Evolutionary conservation across 1,140 invertebrate species (phyloP), one percentile per base, ranked within the genome.

Genomic region (Chymomyza costata): DNA sequence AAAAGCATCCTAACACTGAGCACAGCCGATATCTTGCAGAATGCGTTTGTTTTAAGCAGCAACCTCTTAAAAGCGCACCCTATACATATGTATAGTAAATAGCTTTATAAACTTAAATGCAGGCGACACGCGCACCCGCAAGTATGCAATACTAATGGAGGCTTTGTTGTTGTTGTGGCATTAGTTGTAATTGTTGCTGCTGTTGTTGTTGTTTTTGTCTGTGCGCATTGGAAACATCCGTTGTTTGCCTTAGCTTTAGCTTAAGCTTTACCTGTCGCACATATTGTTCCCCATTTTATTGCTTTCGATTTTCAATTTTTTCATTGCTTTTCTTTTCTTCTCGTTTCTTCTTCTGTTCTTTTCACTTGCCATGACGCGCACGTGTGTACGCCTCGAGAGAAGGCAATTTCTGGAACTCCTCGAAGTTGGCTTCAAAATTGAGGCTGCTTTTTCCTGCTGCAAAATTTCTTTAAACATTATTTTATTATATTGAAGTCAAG

Each of bases 221-320:
- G 50, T 35, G 35, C 61, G 39, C 54, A 70, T 70, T 78, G 70
- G n/a, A n/a, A 44, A 41, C 44, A 44, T 38, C 35, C 32, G 43
- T 48, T 41, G 34, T 25, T 6, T 25, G 21, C 3, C 11, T 18
- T 61, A 56, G 55, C 58, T n/a, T n/a, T n/a, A n/a, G 49, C 32
- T 61, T 25, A 8, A 3, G 3, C 3, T 25, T 25, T 8, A 25
- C 21, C 21, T 25, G 21, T 25, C 21, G 21, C 21, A 8, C 21
- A 25, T 25, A 25, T 25, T 25, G 21, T 25, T 15, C 6, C 35
- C 41, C 49, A 60, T 80, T 80, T 80, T 80, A 80, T 80, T 80
- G 73, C 73, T 80, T 80, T 80, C 73, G 73, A 80, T 80, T 80
- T 80, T 73, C 73, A 73, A 73, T 80, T 80, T 38, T 16, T 34